Evolutionary conservation across 2,797 vertebrate genomes (phyloP), one percentile per base, ranked within the genome.

Genomic region (Gobionotothen gibberifrons): DNA sequence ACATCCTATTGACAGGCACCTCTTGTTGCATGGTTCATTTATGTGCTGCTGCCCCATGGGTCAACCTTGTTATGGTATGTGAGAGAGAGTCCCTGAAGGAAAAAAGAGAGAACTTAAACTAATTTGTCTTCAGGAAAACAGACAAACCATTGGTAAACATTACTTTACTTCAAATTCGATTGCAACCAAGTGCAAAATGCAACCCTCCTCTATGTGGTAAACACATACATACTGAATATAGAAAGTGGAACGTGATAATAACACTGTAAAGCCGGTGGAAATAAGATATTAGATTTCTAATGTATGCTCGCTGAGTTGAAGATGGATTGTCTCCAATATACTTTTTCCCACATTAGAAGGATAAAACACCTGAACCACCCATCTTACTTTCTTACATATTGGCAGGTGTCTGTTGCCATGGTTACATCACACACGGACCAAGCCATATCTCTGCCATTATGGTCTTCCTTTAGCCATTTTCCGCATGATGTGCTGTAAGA

Each of bases 331-430:
- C 51, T 70, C 16, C 49, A 70, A 36, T 72, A 66, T 29, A 26
- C 46, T 67, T 69, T 57, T 39, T 64, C 60, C 47, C 63, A 13
- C 40, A 26, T 26, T 2, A 66, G 73, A 54, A 8, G 53, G 3
- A 59, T 43, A 64, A 52, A 69, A 69, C 17, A 39, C 32, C 19
- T 32, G 54, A 21, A 32, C 1, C 3, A 21, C n/a, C 36, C 11
- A 32, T 55, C 17, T 67, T 26, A 72, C 66, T 21, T 67, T 54
- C 11, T 14, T 43, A 55, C 43, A 64, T 83, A 76, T 76, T 79
- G 74, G 32, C 72, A 67, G 52, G 76, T 69, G 52, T 49, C 74
- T 63, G 85, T 92, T 89, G 63, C 78, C 69, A 86, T 90, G 85
- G 89, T 78, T 78, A 85, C 83, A 56, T 77, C 51, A 78, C 63